Conservation (phyloP, 2,888 invertebrate species). For the Apodemia mormo region DNA sequence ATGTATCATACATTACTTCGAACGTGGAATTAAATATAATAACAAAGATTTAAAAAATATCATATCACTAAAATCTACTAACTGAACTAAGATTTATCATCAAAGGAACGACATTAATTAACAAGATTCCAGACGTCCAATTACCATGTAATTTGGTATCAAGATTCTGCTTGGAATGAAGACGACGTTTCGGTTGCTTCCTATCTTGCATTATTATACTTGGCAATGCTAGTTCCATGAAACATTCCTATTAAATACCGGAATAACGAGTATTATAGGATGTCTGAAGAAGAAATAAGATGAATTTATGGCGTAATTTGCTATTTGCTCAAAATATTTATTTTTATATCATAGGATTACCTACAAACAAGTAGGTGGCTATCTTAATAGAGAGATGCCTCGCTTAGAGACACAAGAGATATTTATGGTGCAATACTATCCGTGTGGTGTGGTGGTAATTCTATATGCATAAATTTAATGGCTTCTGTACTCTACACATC, state of each 20-base stretch:
- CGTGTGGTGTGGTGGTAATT: no score
- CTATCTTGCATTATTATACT: conserved; percentile 28
- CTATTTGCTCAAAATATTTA: no score
- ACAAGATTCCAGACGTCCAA: conserved; percentile 27
- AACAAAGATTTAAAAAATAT: not conserved
- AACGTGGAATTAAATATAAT: not conserved
- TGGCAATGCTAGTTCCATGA: conserved; percentile 32
- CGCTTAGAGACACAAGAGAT: no score
- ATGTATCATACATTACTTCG: no score
- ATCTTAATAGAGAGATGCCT: no score
- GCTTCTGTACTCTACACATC: no score
- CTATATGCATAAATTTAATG: no score
- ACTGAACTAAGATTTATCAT: conserved; percentile 27
- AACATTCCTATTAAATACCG: conserved; percentile 33
- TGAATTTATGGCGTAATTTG: not conserved
- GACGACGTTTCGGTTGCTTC: conserved; percentile 31
- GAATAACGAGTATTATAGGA: conserved; percentile 19
- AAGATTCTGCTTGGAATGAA: conserved; percentile 38
- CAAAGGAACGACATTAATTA: conserved; percentile 37
- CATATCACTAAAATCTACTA: not conserved
- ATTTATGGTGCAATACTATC: no score
- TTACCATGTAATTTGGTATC: conserved; percentile 41
- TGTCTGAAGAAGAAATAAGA: not conserved
- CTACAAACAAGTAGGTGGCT: no score
- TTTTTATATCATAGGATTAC: no score